phyloP scores from a whole-genome alignment of 2,888 invertebrate genomes.

The Trachelus troglodyta region DNA sequence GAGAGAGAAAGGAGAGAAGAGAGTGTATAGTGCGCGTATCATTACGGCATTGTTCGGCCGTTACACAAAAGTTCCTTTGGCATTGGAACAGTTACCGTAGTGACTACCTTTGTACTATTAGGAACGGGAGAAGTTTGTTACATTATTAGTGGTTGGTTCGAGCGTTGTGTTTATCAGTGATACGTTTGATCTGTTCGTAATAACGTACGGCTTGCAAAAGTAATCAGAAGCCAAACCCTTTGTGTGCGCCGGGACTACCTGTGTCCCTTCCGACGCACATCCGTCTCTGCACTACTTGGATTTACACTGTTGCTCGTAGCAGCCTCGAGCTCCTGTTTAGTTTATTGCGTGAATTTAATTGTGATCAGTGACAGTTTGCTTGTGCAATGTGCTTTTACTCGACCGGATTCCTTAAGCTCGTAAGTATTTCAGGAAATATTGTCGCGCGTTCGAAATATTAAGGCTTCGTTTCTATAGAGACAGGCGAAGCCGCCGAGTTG shows the following conservation, averaged over 20 bases:
- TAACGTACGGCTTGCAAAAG: neutral
- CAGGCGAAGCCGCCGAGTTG: neutral
- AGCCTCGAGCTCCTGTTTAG: neutral
- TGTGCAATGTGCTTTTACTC: conserved; percentile 41
- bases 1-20: neutral
- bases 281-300: neutral
- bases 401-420: conserved; percentile 36
- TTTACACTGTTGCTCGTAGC: conserved; percentile 2
- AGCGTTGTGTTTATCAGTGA: neutral
- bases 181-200: neutral
- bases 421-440: conserved; percentile 29
- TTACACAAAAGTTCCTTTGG: neutral
- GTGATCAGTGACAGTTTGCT: conserved; percentile 40
- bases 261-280: neutral
- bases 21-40: neutral
- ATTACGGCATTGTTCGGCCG: neutral
- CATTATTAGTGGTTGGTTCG: neutral
- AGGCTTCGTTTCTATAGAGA: neutral
- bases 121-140: neutral
- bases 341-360: conserved; percentile 26
- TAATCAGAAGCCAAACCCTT: neutral
- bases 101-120: neutral
- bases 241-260: neutral
- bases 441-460: neutral
- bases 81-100: neutral